Conservation (phyloP, 2,113 vertebrate genomes). For the Hassar affinis region DNA sequence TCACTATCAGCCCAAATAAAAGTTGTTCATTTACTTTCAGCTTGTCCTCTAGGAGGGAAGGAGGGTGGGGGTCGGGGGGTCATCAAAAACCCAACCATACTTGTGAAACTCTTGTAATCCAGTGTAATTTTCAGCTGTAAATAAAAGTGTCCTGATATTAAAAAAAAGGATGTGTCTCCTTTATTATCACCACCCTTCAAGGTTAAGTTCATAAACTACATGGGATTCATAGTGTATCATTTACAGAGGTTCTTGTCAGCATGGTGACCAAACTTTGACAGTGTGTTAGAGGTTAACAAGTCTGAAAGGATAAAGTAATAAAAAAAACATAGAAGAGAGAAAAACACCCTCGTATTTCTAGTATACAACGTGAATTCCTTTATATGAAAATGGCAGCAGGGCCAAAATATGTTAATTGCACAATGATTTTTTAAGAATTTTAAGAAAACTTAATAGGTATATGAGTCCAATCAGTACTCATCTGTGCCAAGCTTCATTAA, state of each 20-base stretch:
- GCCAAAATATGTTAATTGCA: neutral
- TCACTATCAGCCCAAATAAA: slow-evolving; percentile 34
- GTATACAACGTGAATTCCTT: neutral
- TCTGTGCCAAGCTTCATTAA: neutral
- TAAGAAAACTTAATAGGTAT: neutral
- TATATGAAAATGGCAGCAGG: neutral
- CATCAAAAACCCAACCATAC: slow-evolving; percentile 72
- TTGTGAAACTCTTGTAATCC: slow-evolving; percentile 73
- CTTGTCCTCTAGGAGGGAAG: slow-evolving; percentile 11
- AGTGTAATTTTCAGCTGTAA: slow-evolving; percentile 76
- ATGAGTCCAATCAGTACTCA: neutral
- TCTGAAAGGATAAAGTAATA: neutral
- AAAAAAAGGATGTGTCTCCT: slow-evolving; percentile 46
- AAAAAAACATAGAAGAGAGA: neutral
- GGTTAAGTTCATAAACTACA: slow-evolving; percentile 23
- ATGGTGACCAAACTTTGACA: slow-evolving; percentile 2
- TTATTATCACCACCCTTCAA: slow-evolving; percentile 11
- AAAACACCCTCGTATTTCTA: neutral
- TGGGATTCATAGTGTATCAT: neutral
- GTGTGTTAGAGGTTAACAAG: neutral
- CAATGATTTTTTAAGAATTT: neutral
- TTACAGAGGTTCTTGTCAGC: slow-evolving; percentile 5
- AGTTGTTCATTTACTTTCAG: slow-evolving; percentile 35
- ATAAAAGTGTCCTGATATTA: slow-evolving; percentile 78
- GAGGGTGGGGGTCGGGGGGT: slow-evolving; percentile 3